Evolutionary conservation across 2,797 vertebrate species (phyloP), one percentile per base, ranked within the genome.

Genomic region (Gila robusta): DNA sequence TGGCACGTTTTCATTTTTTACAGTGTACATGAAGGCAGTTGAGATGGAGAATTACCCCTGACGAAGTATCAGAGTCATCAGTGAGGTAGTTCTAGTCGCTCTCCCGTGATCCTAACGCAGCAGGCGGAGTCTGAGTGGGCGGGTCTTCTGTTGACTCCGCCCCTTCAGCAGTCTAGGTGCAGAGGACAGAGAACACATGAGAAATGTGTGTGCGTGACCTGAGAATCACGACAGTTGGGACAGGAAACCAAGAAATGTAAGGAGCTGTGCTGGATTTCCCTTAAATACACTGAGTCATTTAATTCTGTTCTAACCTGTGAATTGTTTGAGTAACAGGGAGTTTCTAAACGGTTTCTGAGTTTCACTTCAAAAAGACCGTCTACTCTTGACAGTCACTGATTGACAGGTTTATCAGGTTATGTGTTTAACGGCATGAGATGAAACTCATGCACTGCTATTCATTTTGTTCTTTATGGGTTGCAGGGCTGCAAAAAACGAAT

Each of bases 241-340:
- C 93, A 96, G 95, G 95, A 96, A 96, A 96, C 94, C 91, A 92
- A 95, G 92, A 95, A 94, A 92, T 92, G 91, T 92, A 92, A 86
- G 92, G 92, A 94, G 94, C 92, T 93, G 88, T 90, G 86, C 93
- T 93, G 92, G 89, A 91, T 95, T 95, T 95, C 94, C 94, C 93
- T 92, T 93, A 90, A 86, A 81, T 64, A 88, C 88, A 93, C 94
- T 96, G 95, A 96, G 94, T 96, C 95, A 96, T 95, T 95, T 92
- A 93, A 93, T 93, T 94, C 37, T 56, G 81, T 26, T 66, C 49
- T 80, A 71, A 52, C 78, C 39, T 54, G 28, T 35, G 59, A 41
- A 19, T 47, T 73, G 70, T 80, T 49, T 90, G 90, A 91, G 89
- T 89, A 88, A 89, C 84, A 67, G 79, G 89, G 87, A 89, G 86